These are phyloP conservation scores for Gopherus flavomarginatus DNA, from an alignment of 2,113 vertebrate species.

Conservation along the genomic window DNA sequence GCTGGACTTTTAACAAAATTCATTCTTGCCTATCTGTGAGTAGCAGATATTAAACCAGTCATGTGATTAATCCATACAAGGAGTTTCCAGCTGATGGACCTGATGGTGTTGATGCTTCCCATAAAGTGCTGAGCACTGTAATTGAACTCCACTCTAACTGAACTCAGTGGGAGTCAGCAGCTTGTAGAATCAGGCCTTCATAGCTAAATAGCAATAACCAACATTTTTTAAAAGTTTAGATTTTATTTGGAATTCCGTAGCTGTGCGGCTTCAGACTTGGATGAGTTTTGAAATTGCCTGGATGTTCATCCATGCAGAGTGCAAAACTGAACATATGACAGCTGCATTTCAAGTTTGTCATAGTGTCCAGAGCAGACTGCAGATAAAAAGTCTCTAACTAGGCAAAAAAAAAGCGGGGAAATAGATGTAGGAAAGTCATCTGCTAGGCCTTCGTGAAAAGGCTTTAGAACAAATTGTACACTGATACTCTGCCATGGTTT, in stretches of 20 bases:
- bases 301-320: background rate
- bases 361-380: background rate
- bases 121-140: background rate
- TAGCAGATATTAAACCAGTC: background rate
- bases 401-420: background rate
- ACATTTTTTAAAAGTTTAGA: background rate
- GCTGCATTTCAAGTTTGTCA: background rate
- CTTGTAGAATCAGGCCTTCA: no score
- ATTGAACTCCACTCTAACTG: background rate
- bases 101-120: background rate
- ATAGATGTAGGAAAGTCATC: background rate
- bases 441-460: background rate
- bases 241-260: background rate
- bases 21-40: background rate
- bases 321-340: background rate
- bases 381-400: background rate
- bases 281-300: background rate
- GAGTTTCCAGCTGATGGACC: background rate
- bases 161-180: background rate
- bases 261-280: background rate
- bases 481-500: background rate
- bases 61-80: background rate
- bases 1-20: background rate
- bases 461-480: background rate
- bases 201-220: no score